Conservation (phyloP, 1,140 invertebrate genomes). For the Saxidomus purpurata region DNA sequence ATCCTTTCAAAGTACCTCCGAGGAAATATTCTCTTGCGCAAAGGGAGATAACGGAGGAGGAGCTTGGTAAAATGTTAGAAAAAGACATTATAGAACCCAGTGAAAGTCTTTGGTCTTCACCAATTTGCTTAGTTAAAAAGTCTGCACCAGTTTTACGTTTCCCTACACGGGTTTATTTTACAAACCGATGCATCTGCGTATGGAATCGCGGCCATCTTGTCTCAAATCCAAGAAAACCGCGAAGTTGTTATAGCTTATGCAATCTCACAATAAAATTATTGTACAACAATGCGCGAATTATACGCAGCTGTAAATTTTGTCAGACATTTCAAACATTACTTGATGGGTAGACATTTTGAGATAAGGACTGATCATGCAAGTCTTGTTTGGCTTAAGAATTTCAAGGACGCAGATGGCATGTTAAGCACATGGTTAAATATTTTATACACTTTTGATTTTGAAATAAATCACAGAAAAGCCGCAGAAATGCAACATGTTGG, state of each 20-base stretch:
- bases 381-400: constrained; percentile 53
- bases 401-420: constrained; percentile 50
- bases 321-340: constrained; percentile 57
- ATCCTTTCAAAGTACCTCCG: too few species aligned
- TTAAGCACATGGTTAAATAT: constrained; percentile 49
- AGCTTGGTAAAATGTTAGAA: too few species aligned
- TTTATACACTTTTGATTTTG: constrained; percentile 36
- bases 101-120: too few species aligned
- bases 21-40: too few species aligned
- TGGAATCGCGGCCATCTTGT: not conserved
- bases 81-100: too few species aligned
- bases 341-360: constrained; percentile 47
- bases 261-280: constrained; percentile 47
- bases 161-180: not conserved
- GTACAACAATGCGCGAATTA: constrained; percentile 58
- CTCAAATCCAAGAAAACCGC: constrained; percentile 1
- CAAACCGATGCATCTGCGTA: not conserved
- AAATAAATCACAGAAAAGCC: constrained; percentile 40
- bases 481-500: not conserved
- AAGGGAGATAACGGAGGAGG: too few species aligned
- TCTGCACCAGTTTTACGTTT: too few species aligned
- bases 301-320: constrained; percentile 52
- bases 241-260: not conserved
- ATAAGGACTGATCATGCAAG: constrained; percentile 60
- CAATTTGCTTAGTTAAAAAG: too few species aligned